Evolutionary conservation across 2,797 vertebrate genomes (phyloP).

Genomic region (Halcyon chelicuti): DNA sequence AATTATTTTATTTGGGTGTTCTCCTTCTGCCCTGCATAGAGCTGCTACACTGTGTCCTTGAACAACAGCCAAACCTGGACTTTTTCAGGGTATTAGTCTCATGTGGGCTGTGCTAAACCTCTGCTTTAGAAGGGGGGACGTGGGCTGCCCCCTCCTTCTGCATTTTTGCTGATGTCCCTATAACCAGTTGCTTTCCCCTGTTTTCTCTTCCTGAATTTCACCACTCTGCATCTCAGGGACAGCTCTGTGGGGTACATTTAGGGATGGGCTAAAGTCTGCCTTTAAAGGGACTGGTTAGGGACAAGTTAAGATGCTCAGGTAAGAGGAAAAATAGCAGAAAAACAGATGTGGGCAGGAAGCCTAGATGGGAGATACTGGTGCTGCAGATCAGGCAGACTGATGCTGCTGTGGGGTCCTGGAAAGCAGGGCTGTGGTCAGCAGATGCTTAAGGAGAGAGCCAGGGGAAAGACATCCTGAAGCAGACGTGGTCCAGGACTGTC

Average conservation of each 20-base stretch:
- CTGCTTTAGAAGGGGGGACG: not conserved
- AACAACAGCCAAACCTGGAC: not conserved
- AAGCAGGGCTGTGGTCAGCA: not conserved
- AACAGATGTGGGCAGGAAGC: not conserved
- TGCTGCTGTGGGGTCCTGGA: not conserved
- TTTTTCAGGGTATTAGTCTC: not conserved
- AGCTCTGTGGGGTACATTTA: not conserved
- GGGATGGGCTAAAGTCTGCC: not conserved
- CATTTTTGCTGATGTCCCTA: not conserved
- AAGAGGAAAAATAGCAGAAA: not conserved
- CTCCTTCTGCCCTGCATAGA: not conserved
- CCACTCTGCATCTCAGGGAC: not conserved
- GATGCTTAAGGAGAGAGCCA: not conserved
- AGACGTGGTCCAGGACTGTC: not conserved
- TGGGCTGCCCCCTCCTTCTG: not conserved
- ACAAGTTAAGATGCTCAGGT: not conserved
- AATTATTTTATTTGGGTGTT: slow-evolving; percentile 10
- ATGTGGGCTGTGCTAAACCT: not conserved
- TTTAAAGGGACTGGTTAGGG: not conserved
- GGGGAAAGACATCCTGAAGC: not conserved
- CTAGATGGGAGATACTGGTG: not conserved
- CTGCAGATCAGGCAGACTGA: not conserved
- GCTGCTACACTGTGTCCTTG: not conserved
- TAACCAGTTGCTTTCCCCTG: not conserved
- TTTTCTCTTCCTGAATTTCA: not conserved